A percentile compares a stretch with the other conserved stretches of the same genome.
phyloP scores from a whole-genome alignment of 35 echinoderm and acorn worm genomes.

The Anneissia japonica region DNA sequence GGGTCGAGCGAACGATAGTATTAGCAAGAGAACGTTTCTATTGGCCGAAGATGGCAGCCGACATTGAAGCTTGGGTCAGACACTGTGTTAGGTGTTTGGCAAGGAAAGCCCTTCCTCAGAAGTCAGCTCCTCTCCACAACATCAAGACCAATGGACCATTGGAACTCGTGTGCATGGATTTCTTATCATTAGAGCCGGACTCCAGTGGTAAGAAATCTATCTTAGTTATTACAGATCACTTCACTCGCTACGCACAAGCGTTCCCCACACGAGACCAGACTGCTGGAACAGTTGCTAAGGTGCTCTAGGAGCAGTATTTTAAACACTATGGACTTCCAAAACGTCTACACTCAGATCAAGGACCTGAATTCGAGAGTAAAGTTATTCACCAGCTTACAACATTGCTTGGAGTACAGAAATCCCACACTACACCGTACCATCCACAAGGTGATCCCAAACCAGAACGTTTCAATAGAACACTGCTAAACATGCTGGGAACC shows the following conservation, averaged over 20 bases:
- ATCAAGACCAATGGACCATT: background rate
- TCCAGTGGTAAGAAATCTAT: background rate
- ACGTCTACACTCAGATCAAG: conserved; percentile 16
- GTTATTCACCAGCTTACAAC: conserved; percentile 7
- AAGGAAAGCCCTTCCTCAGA: background rate
- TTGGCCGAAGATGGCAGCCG: conserved; percentile 37
- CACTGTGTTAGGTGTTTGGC: conserved; percentile 20
- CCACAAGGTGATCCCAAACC: no score
- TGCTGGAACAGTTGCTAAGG: background rate
- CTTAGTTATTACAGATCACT: background rate
- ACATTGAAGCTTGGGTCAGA: background rate
- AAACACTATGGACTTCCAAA: background rate
- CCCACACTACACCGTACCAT: conserved; percentile 11
- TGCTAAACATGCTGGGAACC: conserved; percentile 45
- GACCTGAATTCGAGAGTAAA: conserved; percentile 23
- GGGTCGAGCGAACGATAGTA: background rate
- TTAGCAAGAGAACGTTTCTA: conserved; percentile 13
- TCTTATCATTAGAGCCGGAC: background rate
- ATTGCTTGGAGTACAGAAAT: conserved; percentile 5
- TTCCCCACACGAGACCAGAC: background rate
- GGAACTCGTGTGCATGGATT: background rate
- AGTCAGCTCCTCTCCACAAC: background rate
- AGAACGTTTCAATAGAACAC: conserved; percentile 55
- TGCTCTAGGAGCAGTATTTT: background rate
- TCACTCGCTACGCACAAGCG: background rate